Evolutionary conservation across 2,888 invertebrate genomes (phyloP), one percentile per base, ranked within the genome.

Genomic region (Epistrophella euchroma): DNA sequence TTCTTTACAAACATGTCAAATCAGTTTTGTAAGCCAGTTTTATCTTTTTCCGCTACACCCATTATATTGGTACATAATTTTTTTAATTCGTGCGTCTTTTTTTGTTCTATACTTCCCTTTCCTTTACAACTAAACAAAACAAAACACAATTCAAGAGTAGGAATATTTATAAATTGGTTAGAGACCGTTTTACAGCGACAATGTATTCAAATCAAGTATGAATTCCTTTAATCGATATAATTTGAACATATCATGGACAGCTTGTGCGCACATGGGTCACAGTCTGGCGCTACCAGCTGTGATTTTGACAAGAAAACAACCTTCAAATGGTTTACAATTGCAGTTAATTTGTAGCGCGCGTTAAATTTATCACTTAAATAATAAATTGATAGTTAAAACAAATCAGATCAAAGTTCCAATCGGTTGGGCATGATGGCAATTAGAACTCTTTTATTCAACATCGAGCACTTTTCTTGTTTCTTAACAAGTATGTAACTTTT

Each of bases 281-380:
- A 56, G 37, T 58, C 25, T 58, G 62, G 77, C 47, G 68, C 45
- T 52, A 55, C 52, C 55, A 56, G 66, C 66, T 71, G 17, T 72
- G 71, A 60, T 79, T 74, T 56, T 22, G 35, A 19, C 68, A 60
- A 64, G n/a, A 35, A 35, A 64, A 43, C 62, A 79, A 72, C 79
- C 84, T 84, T 84, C 71, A 40, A 75, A 32, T n/a, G 43, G 62
- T 56, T 60, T 70, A 70, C 68, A 73, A 66, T 52, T 55, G 68
- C 45, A 47, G 25, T 64, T 37, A 45, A 55, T 60, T 73, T 66
- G 35, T 68, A 45, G 40, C 45, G n/a, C 58, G 72, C 66, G 68
- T 52, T 58, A 66, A 73, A 72, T 60, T 60, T 50, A 76, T 55
- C 72, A 60, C 52, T 73, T 68, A 60, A 60, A 73, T 77, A 43